phyloP scores from a whole-genome alignment of 2,113 vertebrate genomes.

The Dissostichus mawsoni region DNA sequence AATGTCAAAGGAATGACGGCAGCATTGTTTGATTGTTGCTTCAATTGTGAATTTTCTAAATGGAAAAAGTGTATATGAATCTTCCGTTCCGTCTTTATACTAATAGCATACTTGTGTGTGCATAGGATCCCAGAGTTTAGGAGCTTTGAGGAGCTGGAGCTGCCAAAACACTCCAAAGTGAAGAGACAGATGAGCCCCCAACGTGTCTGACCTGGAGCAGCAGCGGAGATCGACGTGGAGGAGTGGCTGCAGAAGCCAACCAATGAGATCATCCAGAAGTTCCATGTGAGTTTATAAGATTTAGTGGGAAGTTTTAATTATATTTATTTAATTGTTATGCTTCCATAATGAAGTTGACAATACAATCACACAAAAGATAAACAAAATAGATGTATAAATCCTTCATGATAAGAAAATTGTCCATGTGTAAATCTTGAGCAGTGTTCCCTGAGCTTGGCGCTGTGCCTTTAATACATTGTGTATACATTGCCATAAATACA shows the following conservation, averaged over 20 bases:
- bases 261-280: constrained; percentile 91
- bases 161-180: constrained; percentile 97
- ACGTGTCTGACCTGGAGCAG: constrained; percentile 88
- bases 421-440: not conserved
- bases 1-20: not conserved
- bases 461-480: not conserved
- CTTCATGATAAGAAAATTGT: too few species aligned
- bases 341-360: too few species aligned
- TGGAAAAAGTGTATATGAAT: not conserved
- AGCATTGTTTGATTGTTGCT: not conserved
- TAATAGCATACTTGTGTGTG: not conserved
- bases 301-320: not conserved
- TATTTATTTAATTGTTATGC: too few species aligned
- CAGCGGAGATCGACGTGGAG: constrained; percentile 86
- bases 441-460: not conserved
- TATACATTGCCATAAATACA: constrained; percentile 1
- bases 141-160: constrained; percentile 94
- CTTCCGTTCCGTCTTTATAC: not conserved
- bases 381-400: too few species aligned
- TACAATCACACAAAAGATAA: too few species aligned
- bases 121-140: constrained; percentile 93
- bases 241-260: constrained; percentile 91
- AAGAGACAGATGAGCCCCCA: constrained; percentile 94
- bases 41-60: not conserved
- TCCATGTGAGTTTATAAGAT: constrained; percentile 85